Base-by-base conservation (phyloP, 2,797 vertebrate genomes). In the Semaprochilodus insignis region DNA sequence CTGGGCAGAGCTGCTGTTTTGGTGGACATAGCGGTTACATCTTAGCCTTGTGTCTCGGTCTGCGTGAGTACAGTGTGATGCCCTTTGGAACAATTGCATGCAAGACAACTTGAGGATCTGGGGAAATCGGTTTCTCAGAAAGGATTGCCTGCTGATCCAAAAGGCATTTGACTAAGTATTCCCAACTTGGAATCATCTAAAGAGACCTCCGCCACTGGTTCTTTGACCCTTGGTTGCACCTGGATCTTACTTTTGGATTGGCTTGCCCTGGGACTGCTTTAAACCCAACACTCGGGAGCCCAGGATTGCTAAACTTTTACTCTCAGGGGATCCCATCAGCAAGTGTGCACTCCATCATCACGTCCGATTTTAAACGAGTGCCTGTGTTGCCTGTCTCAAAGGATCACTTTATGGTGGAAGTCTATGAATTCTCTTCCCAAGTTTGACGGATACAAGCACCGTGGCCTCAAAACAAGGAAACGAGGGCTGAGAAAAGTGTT, bases 1-100 rank as follows among this genome's bases (percentile, higher is more conserved):
- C 70, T 44, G 27, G 63, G 72, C 70, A 74, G 74, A 62, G 55
- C 25, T 80, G 67, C 63, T 34, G 15, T 65, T 66, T 10, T 54
- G n/a, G 36, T 51, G 21, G 66, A 71, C 17, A 34, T 48, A 13
- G 36, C 11, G 72, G 25, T 62, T 48, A 11, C 8, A 0, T 48
- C 44, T 48, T 48, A 48, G 21, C 48, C n/a, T 13, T n/a, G 0
- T 48, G 23, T 51, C 23, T 25, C 8, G 21, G 13, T 6, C 65
- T 44, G 31, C 44, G 48, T 13, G 1, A 70, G n/a, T 52, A 71
- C 44, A 73, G 11, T 7, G 69, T 1, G 44, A 23, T 34, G 44
- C 19, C 66, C 13, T 63, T 63, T 31, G 60, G 60, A 31, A 62
- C 27, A n/a, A 1, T 25, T 60, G 21, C 6, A 21, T 21, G 19